Conservation (phyloP, 2,888 invertebrate species). For the Tolmerus cingulatus region DNA sequence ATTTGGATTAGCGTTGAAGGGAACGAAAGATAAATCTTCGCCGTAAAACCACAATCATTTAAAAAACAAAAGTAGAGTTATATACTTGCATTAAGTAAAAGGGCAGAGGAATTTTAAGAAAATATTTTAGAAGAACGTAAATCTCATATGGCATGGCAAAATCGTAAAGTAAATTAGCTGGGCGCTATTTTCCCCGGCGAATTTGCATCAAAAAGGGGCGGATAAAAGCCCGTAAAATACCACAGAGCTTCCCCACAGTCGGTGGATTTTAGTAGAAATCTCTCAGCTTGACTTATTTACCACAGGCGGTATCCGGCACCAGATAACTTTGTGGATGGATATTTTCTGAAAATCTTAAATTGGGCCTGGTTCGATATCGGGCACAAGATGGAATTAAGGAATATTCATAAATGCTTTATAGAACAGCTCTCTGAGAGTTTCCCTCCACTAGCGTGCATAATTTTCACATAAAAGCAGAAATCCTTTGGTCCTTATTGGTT, state of each 20-base stretch:
- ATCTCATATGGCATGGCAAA: background rate
- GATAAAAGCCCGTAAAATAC: background rate
- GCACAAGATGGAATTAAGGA: background rate
- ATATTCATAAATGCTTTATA: background rate
- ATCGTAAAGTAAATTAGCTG: background rate
- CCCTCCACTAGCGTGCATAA: background rate
- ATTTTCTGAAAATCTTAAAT: background rate
- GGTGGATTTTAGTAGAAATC: background rate
- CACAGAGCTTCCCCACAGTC: background rate
- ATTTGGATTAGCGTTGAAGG: background rate
- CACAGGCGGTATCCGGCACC: background rate
- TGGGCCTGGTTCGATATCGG: background rate
- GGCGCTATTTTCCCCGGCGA: background rate
- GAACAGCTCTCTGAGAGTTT: background rate
- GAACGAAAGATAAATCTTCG: background rate
- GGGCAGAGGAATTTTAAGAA: background rate
- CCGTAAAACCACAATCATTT: background rate
- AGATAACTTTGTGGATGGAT: background rate
- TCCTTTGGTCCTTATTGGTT: background rate
- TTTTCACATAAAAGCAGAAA: background rate
- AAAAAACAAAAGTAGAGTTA: background rate
- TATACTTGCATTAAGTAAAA: background rate
- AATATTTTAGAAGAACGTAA: background rate
- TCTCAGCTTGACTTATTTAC: background rate
- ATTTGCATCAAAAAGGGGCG: background rate